These are phyloP conservation scores for Apocheima hispidaria DNA, from an alignment of 2,888 invertebrate genomes.

Conservation along the genomic window DNA sequence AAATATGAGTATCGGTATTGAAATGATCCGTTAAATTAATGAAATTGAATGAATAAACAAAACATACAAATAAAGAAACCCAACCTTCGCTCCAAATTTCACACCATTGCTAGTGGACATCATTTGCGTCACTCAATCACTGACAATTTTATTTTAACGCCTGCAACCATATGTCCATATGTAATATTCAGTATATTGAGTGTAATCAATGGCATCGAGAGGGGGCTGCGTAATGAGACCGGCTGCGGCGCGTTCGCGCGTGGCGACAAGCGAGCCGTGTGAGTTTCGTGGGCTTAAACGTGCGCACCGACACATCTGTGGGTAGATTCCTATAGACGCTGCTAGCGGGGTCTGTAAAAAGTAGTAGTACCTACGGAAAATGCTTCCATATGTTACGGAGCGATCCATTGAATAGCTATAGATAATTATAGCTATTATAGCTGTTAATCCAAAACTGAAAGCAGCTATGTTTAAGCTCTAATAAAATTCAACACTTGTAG, in stretches of 20 bases:
- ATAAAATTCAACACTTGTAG: too few species aligned
- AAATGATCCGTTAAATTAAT: background rate
- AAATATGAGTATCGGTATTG: too few species aligned
- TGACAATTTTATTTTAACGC: conserved; percentile 20
- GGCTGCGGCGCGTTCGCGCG: conserved; percentile 76
- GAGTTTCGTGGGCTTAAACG: conserved; percentile 69
- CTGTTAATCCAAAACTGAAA: too few species aligned
- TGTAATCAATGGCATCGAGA: conserved; percentile 71
- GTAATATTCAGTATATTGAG: conserved; percentile 61
- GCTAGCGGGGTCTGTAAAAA: conserved; percentile 21
- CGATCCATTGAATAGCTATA: background rate
- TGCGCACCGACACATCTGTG: conserved; percentile 54
- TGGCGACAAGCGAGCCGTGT: conserved; percentile 73
- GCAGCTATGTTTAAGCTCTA: too few species aligned
- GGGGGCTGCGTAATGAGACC: conserved; percentile 74
- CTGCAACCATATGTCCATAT: conserved; percentile 29
- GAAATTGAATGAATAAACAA: background rate
- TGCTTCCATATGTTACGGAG: conserved; percentile 9
- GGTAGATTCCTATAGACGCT: conserved; percentile 17
- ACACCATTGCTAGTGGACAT: conserved; percentile 7
- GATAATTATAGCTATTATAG: background rate
- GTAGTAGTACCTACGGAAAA: conserved; percentile 18
- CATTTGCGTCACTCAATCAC: conserved; percentile 7
- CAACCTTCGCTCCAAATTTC: conserved; percentile 1
- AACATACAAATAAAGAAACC: background rate